Conservation (phyloP, 2,113 vertebrate species). For the Syngnathus typhle region DNA sequence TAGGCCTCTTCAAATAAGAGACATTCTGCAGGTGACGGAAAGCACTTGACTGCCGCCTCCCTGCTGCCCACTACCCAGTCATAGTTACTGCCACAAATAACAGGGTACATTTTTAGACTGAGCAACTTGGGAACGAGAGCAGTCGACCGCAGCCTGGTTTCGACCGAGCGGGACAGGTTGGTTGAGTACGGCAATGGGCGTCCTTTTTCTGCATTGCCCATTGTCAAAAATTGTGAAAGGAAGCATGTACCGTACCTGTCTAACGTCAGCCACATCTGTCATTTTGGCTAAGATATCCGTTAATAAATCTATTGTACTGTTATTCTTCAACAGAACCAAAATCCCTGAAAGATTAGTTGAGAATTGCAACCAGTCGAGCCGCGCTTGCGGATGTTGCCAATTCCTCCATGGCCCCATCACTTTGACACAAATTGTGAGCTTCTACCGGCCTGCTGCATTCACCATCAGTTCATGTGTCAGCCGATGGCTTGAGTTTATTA, state of each 20-base stretch:
- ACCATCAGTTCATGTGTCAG: conserved; percentile 25
- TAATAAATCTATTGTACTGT: not conserved
- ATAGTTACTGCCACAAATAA: not conserved
- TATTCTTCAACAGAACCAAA: not conserved
- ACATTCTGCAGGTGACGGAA: conserved; percentile 35
- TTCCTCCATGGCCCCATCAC: not conserved
- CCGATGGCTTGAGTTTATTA: conserved; percentile 36
- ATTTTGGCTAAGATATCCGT: not conserved
- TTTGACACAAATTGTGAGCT: conserved; percentile 11
- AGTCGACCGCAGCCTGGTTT: not conserved
- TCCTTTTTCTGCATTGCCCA: no score
- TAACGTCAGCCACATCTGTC: not conserved
- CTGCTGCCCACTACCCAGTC: not conserved
- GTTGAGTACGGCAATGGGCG: no score
- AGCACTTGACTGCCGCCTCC: conserved; percentile 7
- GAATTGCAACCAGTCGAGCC: not conserved
- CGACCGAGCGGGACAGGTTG: not conserved
- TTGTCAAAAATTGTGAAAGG: no score
- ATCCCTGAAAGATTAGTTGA: conserved; percentile 1
- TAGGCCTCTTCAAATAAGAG: conserved; percentile 21
- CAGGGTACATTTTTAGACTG: not conserved
- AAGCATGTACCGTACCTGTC: not conserved
- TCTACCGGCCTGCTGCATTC: conserved; percentile 15
- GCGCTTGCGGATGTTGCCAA: not conserved
- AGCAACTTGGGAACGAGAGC: not conserved